phyloP scores from a whole-genome alignment of 2,113 vertebrate genomes.

The Tragelaphus buxtoni region DNA sequence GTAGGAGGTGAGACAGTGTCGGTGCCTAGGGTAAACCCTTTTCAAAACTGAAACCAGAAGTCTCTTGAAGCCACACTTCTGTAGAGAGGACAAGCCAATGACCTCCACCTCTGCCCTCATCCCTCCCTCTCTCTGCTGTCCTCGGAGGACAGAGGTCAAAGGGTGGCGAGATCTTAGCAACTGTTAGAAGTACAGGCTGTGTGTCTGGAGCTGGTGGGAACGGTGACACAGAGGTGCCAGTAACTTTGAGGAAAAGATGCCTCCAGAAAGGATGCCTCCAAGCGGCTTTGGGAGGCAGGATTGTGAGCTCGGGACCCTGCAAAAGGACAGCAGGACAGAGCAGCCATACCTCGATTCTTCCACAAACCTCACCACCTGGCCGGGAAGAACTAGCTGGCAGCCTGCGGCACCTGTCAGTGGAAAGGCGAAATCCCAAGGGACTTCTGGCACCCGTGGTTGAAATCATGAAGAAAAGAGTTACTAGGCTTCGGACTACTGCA shows the following conservation, averaged over 20 bases:
- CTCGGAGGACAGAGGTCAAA: neutral
- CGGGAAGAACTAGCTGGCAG: neutral
- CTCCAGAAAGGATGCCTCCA: neutral
- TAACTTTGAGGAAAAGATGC: neutral
- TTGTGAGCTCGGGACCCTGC: neutral
- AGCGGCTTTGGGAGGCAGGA: neutral
- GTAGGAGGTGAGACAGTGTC: slow-evolving; percentile 55
- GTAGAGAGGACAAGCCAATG: neutral
- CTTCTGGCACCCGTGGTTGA: neutral
- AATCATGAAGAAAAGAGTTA: neutral
- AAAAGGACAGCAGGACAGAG: neutral
- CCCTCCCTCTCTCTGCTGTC: neutral
- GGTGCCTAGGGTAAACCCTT: slow-evolving; percentile 69
- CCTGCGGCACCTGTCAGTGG: neutral
- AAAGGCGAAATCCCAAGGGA: neutral
- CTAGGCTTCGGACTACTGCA: neutral
- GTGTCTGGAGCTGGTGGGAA: neutral
- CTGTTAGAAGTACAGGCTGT: neutral
- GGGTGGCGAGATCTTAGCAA: neutral
- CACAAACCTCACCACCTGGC: neutral
- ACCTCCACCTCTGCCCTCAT: neutral
- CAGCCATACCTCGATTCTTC: neutral
- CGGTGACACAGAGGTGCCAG: neutral
- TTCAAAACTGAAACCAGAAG: slow-evolving; percentile 51
- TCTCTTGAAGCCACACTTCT: neutral